Evolutionary conservation across 2,888 invertebrate species (phyloP).

Genomic region (Pantelozetes paolii): DNA sequence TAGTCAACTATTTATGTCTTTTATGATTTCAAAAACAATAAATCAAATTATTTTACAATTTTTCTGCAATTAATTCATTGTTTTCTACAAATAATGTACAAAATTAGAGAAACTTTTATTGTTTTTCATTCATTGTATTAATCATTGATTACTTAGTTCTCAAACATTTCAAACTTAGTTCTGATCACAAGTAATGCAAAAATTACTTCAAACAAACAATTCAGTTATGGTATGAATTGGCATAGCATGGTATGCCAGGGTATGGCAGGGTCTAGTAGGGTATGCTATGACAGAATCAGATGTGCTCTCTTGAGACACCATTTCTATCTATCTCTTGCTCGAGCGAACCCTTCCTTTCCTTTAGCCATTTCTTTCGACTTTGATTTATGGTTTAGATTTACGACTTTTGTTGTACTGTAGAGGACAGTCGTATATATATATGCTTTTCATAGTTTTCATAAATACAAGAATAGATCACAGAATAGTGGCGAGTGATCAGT

Average conservation of each 20-base stretch:
- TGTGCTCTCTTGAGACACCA: conserved; percentile 28
- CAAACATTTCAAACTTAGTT: not conserved
- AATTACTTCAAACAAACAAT: too few relatives aligned
- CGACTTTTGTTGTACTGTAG: conserved; percentile 25
- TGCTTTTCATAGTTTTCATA: conserved; percentile 10
- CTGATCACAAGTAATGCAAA: too few relatives aligned
- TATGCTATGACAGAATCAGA: not conserved
- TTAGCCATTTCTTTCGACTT: conserved; percentile 20
- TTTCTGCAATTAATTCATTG: not conserved
- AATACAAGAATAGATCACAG: not conserved
- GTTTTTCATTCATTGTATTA: not conserved
- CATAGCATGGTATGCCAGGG: too few relatives aligned
- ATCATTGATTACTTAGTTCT: conserved; percentile 1
- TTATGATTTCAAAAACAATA: not conserved
- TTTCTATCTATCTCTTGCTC: conserved; percentile 31
- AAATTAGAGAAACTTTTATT: not conserved
- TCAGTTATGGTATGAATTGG: too few relatives aligned
- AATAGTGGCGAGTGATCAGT: not conserved
- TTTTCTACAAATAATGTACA: not conserved
- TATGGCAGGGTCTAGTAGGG: conserved; percentile 10
- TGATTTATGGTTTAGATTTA: conserved; percentile 36
- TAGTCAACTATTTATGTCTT: conserved; percentile 10
- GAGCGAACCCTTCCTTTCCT: conserved; percentile 33
- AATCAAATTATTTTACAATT: not conserved
- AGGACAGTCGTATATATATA: conserved; percentile 5